phyloP scores from a whole-genome alignment of 37 sponge, comb jelly and placozoan genomes.

The Dysidea cf. avara region DNA sequence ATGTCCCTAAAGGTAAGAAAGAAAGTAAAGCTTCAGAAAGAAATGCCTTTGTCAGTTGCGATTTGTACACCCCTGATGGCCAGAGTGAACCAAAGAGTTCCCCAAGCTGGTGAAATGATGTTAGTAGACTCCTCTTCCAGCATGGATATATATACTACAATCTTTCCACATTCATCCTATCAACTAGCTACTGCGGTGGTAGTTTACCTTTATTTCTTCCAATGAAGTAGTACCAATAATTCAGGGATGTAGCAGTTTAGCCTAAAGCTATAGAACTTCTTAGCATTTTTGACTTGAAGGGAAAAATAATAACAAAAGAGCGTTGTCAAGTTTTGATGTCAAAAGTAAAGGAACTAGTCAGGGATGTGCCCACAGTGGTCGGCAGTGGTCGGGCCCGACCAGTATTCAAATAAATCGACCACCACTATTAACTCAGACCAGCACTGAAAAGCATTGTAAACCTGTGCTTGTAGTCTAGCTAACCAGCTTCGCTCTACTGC shows the following conservation, averaged over 20 bases:
- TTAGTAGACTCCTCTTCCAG: not conserved
- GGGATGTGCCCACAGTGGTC: too few species aligned
- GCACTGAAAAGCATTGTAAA: too few species aligned
- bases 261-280: not conserved
- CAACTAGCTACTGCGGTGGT: not conserved
- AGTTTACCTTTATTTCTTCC: conserved; percentile 7
- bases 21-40: not conserved
- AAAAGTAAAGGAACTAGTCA: not conserved
- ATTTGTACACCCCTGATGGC: conserved; percentile 24
- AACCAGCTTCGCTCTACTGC: too few species aligned
- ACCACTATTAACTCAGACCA: too few species aligned
- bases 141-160: not conserved
- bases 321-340: not conserved
- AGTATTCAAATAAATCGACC: too few species aligned
- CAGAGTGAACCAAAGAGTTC: not conserved
- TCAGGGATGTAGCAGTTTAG: not conserved
- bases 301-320: conserved; percentile 19
- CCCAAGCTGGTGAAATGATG: conserved; percentile 5
- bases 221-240: conserved; percentile 6
- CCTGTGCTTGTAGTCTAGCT: too few species aligned
- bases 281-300: conserved; percentile 18
- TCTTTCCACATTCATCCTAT: not conserved
- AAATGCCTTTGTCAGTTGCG: not conserved
- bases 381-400: too few species aligned
- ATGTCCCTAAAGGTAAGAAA: not conserved